These are phyloP conservation scores for Anthrax anthrax DNA, from an alignment of 2,888 invertebrate genomes.

Conservation along the genomic window DNA sequence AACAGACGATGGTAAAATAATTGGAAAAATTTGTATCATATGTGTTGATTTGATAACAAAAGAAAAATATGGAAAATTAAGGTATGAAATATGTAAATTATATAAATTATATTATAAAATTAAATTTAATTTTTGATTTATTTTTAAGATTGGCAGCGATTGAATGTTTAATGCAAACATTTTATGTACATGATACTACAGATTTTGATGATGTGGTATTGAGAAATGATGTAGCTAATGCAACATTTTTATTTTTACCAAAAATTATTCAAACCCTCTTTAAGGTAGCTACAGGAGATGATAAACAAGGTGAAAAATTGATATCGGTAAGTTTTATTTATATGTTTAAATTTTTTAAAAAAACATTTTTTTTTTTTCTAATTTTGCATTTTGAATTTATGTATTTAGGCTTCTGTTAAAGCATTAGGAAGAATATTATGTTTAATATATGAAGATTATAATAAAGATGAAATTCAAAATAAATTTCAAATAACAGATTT, in stretches of 20 bases:
- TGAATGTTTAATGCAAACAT: conserved; percentile 47
- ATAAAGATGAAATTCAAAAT: conserved; percentile 17
- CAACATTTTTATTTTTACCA: conserved; percentile 44
- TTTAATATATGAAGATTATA: conserved; percentile 29
- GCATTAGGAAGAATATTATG: conserved; percentile 25
- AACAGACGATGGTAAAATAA: conserved; percentile 40
- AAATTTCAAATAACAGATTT: conserved; percentile 19
- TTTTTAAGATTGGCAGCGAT: conserved; percentile 37
- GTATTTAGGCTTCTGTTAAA: conserved; percentile 21
- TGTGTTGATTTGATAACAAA: conserved; percentile 48
- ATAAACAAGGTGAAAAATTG: conserved; percentile 42
- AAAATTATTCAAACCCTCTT: conserved; percentile 40
- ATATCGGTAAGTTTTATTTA: conserved; percentile 35
- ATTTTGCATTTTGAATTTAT: background rate
- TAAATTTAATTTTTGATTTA: too few species aligned
- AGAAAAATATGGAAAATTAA: conserved; percentile 48
- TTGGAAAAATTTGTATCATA: conserved; percentile 52
- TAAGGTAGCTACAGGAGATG: conserved; percentile 37
- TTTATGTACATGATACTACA: conserved; percentile 42
- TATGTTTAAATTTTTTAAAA: background rate
- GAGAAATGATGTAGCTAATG: conserved; percentile 39
- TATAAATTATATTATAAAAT: too few species aligned
- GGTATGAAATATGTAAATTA: conserved; percentile 33
- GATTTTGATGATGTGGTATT: conserved; percentile 40
- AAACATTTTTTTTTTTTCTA: too few species aligned